Evolutionary conservation across 2,797 vertebrate genomes (phyloP).

Genomic region (Falco novaeseelandiae): DNA sequence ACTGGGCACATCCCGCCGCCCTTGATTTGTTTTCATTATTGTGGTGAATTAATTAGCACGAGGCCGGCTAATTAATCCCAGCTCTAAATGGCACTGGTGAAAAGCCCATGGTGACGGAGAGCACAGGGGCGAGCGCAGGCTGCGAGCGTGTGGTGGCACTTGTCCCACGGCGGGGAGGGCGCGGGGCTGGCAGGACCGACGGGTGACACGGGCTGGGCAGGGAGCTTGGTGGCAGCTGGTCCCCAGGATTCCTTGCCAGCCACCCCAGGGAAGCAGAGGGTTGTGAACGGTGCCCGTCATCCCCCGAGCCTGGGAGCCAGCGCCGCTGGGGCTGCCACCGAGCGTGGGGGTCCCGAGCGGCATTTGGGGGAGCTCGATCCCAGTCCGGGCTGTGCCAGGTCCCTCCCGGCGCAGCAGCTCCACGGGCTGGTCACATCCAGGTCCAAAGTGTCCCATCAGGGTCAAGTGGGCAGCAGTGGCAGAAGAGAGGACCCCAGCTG

Average conservation of each 20-base stretch:
- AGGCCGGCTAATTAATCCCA: not conserved
- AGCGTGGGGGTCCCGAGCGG: fast-evolving
- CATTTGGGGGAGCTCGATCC: not conserved
- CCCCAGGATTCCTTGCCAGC: not conserved
- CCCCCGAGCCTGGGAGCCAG: not conserved
- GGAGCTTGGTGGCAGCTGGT: not conserved
- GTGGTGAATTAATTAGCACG: not conserved
- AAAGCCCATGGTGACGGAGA: not conserved
- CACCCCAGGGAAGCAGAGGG: not conserved
- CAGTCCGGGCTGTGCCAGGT: not conserved
- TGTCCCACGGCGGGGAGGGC: not conserved
- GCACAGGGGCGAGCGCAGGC: not conserved
- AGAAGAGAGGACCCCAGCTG: too few relatives aligned
- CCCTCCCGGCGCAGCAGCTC: not conserved
- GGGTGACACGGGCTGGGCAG: not conserved
- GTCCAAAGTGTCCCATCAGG: not conserved
- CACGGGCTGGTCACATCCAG: fast-evolving
- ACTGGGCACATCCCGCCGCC: fast-evolving
- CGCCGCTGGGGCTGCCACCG: not conserved
- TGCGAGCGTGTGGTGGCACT: fast-evolving
- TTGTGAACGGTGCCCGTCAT: fast-evolving
- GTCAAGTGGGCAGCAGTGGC: not conserved
- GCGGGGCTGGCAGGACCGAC: not conserved
- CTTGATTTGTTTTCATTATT: not conserved
- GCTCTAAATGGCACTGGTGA: not conserved